Evolutionary conservation across 2,888 invertebrate species (phyloP).

Genomic region (Luperina testacea): DNA sequence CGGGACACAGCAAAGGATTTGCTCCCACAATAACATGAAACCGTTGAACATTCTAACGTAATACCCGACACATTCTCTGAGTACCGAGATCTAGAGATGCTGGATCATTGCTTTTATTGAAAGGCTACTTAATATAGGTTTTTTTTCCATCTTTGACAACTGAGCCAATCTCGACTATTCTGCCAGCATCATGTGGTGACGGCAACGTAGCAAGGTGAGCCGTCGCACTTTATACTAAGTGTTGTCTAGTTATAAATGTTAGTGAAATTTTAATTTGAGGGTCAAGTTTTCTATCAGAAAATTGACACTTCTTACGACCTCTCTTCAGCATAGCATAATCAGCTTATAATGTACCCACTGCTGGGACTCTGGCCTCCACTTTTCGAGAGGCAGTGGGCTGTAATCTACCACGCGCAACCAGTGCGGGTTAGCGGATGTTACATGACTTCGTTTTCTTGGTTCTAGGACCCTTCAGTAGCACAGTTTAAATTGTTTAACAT

Average conservation of each 20-base stretch:
- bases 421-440: too few relatives aligned
- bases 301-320: neutral
- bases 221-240: too few relatives aligned
- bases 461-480: neutral
- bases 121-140: neutral
- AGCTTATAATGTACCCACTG: too few relatives aligned
- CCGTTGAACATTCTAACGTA: conserved; percentile 59
- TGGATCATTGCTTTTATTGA: conserved; percentile 11
- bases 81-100: conserved; percentile 16
- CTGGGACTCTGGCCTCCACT: neutral
- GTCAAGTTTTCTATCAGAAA: too few relatives aligned
- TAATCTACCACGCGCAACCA: too few relatives aligned
- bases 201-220: too few relatives aligned
- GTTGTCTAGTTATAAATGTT: too few relatives aligned
- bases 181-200: too few relatives aligned
- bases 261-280: too few relatives aligned
- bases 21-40: conserved; percentile 61
- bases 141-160: too few relatives aligned
- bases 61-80: conserved; percentile 54
- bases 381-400: neutral
- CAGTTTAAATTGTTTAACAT: neutral
- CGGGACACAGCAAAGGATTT: conserved; percentile 59
- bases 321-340: neutral
- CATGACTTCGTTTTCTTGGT: neutral
- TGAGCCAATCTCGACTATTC: too few relatives aligned